These are phyloP conservation scores for Heliconius aoede DNA, from an alignment of 2,888 invertebrate genomes.

Conservation along the genomic window DNA sequence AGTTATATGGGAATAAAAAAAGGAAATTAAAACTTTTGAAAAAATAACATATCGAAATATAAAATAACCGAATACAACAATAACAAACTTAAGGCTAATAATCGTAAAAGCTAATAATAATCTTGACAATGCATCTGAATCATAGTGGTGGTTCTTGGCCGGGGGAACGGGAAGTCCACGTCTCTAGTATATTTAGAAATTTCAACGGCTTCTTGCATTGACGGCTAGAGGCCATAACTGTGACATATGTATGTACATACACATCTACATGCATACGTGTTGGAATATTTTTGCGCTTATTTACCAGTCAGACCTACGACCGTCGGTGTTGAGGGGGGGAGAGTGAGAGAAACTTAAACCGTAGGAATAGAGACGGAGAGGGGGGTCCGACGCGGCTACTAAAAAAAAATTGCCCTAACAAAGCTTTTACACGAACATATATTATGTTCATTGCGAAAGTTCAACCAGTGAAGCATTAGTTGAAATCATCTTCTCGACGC, in stretches of 20 bases:
- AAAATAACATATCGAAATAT: too few species aligned
- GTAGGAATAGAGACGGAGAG: too few species aligned
- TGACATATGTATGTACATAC: not conserved
- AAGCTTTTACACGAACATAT: too few species aligned
- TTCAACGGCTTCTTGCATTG: constrained; percentile 38
- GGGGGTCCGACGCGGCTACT: too few species aligned
- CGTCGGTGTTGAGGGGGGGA: too few species aligned
- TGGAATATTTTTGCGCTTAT: not conserved
- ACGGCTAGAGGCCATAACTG: constrained; percentile 34
- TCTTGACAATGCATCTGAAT: constrained; percentile 9
- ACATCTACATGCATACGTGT: not conserved
- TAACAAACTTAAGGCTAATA: not conserved
- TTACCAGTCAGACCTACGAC: not conserved
- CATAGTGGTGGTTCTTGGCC: constrained; percentile 34
- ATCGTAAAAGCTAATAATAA: constrained; percentile 5
- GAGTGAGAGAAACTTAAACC: too few species aligned
- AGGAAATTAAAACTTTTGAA: too few species aligned
- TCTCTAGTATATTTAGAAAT: constrained; percentile 40
- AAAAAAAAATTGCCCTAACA: too few species aligned
- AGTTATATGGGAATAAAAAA: too few species aligned
- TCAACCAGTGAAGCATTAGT: too few species aligned
- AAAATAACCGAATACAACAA: not conserved
- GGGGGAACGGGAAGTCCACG: constrained; percentile 36
- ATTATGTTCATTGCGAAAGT: too few species aligned
- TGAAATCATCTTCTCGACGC: not conserved